Evolutionary conservation across 2,113 vertebrate species (phyloP), one percentile per base, ranked within the genome.

Genomic region (Dinomys branickii): DNA sequence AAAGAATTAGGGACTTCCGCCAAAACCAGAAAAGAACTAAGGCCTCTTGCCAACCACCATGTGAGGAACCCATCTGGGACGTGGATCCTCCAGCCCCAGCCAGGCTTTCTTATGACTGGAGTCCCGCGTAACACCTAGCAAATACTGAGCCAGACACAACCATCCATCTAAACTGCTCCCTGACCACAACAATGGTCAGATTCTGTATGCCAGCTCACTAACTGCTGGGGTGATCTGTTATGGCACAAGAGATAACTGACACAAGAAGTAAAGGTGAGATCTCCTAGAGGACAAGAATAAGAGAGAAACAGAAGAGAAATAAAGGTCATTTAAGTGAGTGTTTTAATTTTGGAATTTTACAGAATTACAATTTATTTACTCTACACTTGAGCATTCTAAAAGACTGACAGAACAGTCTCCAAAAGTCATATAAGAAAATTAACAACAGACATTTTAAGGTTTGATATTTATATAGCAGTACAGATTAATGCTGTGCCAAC

Each of bases 301-400:
- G 41, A 61, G 30, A 93, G 35, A 88, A 26, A 80, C 1, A 9
- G 28, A 95, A 93, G 24, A 13, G 0, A 33, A 4, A 59, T 75
- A 80, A 69, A 78, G 12, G 19, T 50, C 47, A 50, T 9, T 84
- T 88, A 90, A 61, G 81, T 14, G 41, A 93, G 67, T 75, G 85
- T 78, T 96, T 82, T 47, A 94, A 94, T 78, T 94, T 92, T 67
- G 47, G 24, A 94, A 92, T 78, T 91, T 96, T 67, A 52, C 61
- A 75, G 56, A 97, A 87, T 92, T 81, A 69, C 19, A 90, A 84
- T 11, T 96, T 95, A 93, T 47, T 85, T 94, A 89, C 8, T 44
- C 24, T 33, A 61, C 47, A 94, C 35, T 47, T 89, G 69, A 89
- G 41, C 28, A 87, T 69, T 81, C 26, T 81, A 82, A 95, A 94